Evolutionary conservation across 1,140 invertebrate genomes (phyloP).

Genomic region (Antheraea pernyi): DNA sequence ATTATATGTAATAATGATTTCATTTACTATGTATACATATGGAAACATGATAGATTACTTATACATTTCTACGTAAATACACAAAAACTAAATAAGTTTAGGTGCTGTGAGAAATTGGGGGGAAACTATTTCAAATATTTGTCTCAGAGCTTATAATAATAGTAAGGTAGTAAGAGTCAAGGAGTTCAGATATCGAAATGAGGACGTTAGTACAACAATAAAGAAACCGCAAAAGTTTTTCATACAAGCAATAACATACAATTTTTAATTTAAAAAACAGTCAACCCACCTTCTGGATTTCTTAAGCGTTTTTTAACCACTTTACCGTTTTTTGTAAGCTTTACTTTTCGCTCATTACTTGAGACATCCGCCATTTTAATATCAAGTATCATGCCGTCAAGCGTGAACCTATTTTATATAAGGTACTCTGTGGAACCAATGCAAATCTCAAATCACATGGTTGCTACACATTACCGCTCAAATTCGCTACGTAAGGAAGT

Average conservation of each 20-base stretch:
- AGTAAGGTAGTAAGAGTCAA: slow-evolving; percentile 77
- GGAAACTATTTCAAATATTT: slow-evolving; percentile 14
- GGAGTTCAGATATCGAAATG: slow-evolving; percentile 32
- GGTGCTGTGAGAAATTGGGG: background rate
- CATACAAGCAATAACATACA: slow-evolving; percentile 3
- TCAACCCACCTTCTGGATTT: slow-evolving; percentile 73
- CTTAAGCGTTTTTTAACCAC: slow-evolving; percentile 69
- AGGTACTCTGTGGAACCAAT: no score
- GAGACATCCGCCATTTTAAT: slow-evolving; percentile 78
- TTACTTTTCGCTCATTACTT: slow-evolving; percentile 70
- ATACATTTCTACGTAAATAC: background rate
- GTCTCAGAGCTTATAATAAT: slow-evolving; percentile 36
- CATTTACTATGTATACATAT: no score
- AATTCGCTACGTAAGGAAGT: no score
- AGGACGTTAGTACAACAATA: slow-evolving; percentile 13
- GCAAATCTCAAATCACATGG: no score
- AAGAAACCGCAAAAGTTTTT: background rate
- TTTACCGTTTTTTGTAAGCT: slow-evolving; percentile 71
- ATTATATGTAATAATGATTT: background rate
- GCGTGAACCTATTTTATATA: no score
- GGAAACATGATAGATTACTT: background rate
- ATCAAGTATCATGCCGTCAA: slow-evolving; percentile 34
- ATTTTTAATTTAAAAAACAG: background rate
- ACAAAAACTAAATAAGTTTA: background rate
- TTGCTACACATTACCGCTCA: no score